Conservation (phyloP, 2,797 vertebrate species). For the Poeciliopsis infans region DNA sequence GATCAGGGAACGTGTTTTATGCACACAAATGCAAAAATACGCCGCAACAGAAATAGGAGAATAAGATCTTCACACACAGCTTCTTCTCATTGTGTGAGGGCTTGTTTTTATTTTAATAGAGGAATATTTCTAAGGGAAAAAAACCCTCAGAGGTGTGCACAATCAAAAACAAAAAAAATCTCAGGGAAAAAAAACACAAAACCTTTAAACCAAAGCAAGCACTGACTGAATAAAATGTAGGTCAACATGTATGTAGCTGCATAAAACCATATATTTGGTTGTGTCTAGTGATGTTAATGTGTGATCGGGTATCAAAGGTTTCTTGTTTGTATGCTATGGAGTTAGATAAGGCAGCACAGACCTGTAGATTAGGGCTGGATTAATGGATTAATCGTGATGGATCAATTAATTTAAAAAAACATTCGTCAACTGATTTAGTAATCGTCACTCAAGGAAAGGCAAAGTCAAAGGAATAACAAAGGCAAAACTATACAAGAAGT, state of each 20-base stretch:
- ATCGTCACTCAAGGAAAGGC: no score
- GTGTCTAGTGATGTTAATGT: no score
- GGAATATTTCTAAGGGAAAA: not conserved
- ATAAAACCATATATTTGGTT: not conserved
- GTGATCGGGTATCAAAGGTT: no score
- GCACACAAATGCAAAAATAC: slow-evolving; percentile 59
- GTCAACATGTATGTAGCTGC: not conserved
- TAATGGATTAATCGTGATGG: no score
- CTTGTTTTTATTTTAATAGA: slow-evolving; percentile 21
- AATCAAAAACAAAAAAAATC: not conserved
- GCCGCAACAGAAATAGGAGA: slow-evolving; percentile 10
- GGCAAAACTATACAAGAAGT: no score
- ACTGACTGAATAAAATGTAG: not conserved
- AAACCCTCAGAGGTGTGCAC: not conserved
- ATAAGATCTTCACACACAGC: no score
- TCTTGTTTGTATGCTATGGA: not conserved
- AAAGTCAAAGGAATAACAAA: no score
- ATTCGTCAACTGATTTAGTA: no score
- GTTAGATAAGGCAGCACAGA: no score
- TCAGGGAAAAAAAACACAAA: not conserved
- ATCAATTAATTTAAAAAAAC: no score
- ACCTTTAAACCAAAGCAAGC: not conserved
- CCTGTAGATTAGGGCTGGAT: not conserved
- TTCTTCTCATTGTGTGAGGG: not conserved
- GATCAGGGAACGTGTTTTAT: slow-evolving; percentile 13